Percentiles rank a stretch among this genome's conserved stretches.
Conservation (phyloP, 2,797 vertebrate species). For the Carapus acus region DNA sequence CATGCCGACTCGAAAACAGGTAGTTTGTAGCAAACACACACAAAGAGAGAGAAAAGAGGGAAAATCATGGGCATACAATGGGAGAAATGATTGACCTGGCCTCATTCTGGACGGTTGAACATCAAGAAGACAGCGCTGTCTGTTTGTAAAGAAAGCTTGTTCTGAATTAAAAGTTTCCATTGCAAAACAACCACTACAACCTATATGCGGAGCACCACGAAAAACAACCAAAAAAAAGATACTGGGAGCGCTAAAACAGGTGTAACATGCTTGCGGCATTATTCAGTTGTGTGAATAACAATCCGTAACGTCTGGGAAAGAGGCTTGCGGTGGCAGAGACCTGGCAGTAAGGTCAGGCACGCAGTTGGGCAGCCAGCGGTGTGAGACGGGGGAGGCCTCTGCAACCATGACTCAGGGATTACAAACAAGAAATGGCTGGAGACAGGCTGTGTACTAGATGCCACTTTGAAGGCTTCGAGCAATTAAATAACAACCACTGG, state of each 20-base stretch:
- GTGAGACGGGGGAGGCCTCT: conserved; percentile 50
- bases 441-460: conserved; percentile 53
- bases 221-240: conserved; percentile 38
- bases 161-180: conserved; percentile 44
- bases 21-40: conserved; percentile 44
- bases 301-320: conserved; percentile 19
- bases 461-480: conserved; percentile 27
- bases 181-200: conserved; percentile 33
- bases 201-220: conserved; percentile 41
- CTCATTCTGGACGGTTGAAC: conserved; percentile 40
- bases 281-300: conserved; percentile 33
- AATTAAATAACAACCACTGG: too few species aligned
- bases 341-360: conserved; percentile 33
- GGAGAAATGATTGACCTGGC: conserved; percentile 25
- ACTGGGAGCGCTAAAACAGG: conserved; percentile 26
- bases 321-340: conserved; percentile 32
- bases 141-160: neutral
- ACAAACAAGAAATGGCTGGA: conserved; percentile 57
- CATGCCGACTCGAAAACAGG: conserved; percentile 60
- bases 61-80: conserved; percentile 45
- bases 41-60: conserved; percentile 27
- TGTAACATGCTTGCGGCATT: conserved; percentile 11
- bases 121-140: conserved; percentile 22
- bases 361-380: conserved; percentile 33
- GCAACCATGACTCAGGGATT: conserved; percentile 70